phyloP scores from a whole-genome alignment of 2,113 vertebrate genomes.

The Spheniscus mendiculus region DNA sequence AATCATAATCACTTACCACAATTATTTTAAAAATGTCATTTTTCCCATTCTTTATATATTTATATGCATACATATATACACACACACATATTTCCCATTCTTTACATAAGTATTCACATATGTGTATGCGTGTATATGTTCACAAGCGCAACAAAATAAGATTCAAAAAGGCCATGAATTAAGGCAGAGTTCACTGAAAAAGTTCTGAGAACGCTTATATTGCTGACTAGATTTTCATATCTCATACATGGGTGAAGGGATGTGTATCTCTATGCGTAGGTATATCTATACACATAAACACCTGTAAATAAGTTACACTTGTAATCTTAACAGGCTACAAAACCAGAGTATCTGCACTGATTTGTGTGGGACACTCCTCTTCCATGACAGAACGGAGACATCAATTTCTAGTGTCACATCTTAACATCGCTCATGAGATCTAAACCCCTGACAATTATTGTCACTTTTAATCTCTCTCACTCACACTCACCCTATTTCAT shows the following conservation, averaged over 20 bases:
- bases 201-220: neutral
- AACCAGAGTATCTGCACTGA: neutral
- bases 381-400: neutral
- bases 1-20: neutral
- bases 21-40: neutral
- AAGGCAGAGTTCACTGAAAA: neutral
- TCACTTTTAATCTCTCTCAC: neutral
- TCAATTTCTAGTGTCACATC: neutral
- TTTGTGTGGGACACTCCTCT: neutral
- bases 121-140: neutral
- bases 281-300: neutral
- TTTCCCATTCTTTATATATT: neutral
- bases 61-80: neutral
- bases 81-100: neutral
- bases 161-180: neutral
- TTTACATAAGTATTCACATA: no score
- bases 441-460: neutral
- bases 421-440: neutral
- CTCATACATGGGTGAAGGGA: neutral
- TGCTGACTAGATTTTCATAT: neutral
- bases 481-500: neutral
- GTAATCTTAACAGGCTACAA: neutral
- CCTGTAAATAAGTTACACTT: neutral
- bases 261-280: neutral
- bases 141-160: neutral